phyloP scores from a whole-genome alignment of 2,888 invertebrate species.

The Diaprepes abbreviatus region DNA sequence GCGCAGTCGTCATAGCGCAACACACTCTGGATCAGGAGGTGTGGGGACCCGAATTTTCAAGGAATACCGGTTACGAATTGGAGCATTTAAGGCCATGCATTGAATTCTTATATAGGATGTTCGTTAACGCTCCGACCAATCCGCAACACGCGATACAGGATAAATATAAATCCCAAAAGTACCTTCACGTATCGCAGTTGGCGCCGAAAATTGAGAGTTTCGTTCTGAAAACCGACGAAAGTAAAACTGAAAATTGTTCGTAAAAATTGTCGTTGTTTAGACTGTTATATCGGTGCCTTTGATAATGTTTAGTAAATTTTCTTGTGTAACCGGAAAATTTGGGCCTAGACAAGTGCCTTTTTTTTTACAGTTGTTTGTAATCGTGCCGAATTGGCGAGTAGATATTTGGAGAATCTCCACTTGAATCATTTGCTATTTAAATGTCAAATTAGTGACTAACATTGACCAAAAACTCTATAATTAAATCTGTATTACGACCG shows the following conservation, averaged over 20 bases:
- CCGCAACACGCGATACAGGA: constrained; percentile 69
- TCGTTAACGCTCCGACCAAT: constrained; percentile 75
- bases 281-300: constrained; percentile 13
- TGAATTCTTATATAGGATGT: constrained; percentile 78
- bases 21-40: constrained; percentile 72
- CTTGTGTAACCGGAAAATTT: constrained; percentile 5
- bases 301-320: not conserved
- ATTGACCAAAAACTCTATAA: not conserved
- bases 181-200: constrained; percentile 61
- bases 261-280: not conserved
- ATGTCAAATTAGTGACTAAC: not conserved
- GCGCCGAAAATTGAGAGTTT: constrained; percentile 45
- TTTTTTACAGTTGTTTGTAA: not conserved
- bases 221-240: not conserved
- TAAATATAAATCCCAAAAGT: constrained; percentile 87
- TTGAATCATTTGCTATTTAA: not conserved
- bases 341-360: constrained; percentile 41
- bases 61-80: constrained; percentile 78
- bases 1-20: constrained; percentile 85
- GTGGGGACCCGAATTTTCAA: constrained; percentile 78
- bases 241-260: not conserved
- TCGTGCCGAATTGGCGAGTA: not conserved
- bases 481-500: no score
- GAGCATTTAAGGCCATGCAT: constrained; percentile 78
- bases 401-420: not conserved